These are phyloP conservation scores for Triops cancriformis DNA, from an alignment of 1,140 invertebrate genomes.

Conservation along the genomic window DNA sequence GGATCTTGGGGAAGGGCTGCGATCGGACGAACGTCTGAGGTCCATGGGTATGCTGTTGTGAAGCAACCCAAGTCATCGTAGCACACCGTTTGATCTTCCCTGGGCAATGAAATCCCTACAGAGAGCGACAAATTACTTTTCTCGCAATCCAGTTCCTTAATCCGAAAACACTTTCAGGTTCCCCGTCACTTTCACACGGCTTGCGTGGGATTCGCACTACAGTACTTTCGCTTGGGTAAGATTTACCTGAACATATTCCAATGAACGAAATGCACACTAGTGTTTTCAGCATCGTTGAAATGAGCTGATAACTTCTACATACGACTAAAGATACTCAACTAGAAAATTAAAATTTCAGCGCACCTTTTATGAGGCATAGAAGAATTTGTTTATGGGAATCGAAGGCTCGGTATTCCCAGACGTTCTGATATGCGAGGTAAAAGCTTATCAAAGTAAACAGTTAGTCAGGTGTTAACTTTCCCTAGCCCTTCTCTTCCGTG, in stretches of 20 bases:
- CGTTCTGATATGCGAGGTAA: neutral
- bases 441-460: slow-evolving; percentile 5
- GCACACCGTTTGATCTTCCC: slow-evolving; percentile 58
- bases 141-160: no score
- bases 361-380: no score
- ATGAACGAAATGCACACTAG: neutral
- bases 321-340: no score
- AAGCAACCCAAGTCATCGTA: slow-evolving; percentile 91
- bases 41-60: slow-evolving; percentile 31
- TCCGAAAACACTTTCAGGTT: neutral
- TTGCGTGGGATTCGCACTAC: neutral
- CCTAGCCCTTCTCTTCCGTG: neutral
- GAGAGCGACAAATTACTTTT: neutral
- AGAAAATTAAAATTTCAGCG: no score
- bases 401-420: neutral
- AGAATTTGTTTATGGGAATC: neutral
- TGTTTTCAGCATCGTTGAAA: neutral
- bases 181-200: neutral
- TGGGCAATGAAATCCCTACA: neutral
- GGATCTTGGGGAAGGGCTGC: slow-evolving; percentile 41
- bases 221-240: neutral
- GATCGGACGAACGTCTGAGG: slow-evolving; percentile 24
- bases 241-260: neutral
- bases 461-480: neutral
- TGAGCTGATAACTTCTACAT: neutral